A percentile compares a stretch with the other conserved stretches of the same genome.
Evolutionary conservation across 53 echinoderm and acorn worm genomes (phyloP).

Genomic region (Stichopus horrens): DNA sequence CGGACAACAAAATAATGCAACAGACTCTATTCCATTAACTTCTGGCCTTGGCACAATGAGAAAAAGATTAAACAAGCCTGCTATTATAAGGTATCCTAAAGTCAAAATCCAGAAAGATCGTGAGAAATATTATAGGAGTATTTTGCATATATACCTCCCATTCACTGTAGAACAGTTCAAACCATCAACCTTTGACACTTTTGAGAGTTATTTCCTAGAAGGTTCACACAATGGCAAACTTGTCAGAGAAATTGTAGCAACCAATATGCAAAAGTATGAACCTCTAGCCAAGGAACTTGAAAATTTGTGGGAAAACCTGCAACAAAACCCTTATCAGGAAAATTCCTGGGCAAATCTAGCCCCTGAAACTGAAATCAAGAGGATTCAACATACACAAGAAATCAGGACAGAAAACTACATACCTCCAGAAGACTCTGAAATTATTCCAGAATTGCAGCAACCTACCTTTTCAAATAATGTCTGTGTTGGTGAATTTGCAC

Average conservation of each 20-base stretch:
- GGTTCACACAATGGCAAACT: background rate
- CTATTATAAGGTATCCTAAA: conserved; percentile 24
- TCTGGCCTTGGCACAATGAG: conserved; percentile 20
- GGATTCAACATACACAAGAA: conserved; percentile 31
- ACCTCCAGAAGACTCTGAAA: conserved; percentile 13
- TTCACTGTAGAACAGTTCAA: background rate
- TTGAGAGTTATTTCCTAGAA: conserved; percentile 12
- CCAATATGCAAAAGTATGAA: conserved; percentile 28
- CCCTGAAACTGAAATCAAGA: conserved; percentile 51
- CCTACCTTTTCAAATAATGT: conserved; percentile 34
- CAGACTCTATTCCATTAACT: background rate
- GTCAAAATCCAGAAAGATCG: conserved; percentile 28
- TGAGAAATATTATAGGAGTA: conserved; percentile 20
- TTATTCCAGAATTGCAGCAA: conserved; percentile 11
- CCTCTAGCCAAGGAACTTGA: conserved; percentile 1
- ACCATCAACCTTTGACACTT: background rate
- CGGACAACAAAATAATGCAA: background rate
- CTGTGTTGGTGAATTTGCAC: conserved; percentile 21
- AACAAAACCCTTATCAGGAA: conserved; percentile 12
- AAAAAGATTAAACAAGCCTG: background rate
- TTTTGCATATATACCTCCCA: conserved; percentile 26
- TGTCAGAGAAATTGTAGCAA: conserved; percentile 1
- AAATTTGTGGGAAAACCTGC: conserved; percentile 16
- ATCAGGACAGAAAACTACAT: background rate
- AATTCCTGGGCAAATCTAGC: conserved; percentile 52